Evolutionary conservation across 2,888 invertebrate genomes (phyloP), one percentile per base, ranked within the genome.

Genomic region (Polydrusus tereticollis): DNA sequence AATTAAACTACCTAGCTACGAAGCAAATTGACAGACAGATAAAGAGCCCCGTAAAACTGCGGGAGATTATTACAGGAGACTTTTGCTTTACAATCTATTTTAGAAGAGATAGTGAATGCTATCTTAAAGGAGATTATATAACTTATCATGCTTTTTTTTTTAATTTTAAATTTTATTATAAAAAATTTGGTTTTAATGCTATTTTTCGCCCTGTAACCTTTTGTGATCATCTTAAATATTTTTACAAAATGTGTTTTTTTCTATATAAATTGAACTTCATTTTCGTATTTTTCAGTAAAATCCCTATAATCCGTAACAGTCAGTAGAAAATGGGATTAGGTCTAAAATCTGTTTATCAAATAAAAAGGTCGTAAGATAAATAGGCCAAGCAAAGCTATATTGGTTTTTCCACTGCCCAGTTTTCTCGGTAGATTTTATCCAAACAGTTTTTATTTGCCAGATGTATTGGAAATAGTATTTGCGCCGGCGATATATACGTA

Each of bases 301-400:
- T 29, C 12, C 29, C 7, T 26, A 2, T 16, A 52, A 52, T 52
- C 29, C 29, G 52, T 52, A 29, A 52, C 52, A 52, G 52, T 52
- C 52, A 52, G 16, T 29, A 52, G 52, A 26, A 52, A 29, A 52
- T 52, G 20, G 52, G 52, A 26, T 29, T 52, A 52, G 29, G 26
- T 52, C 29, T 29, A 16, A 29, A 52, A 52, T 52, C 52, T 52
- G 26, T 52, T 64, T 64, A 64, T 64, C 64, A 64, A 64, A 50
- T 47, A 52, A 47, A 52, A 50, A 36, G 64, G 36, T 26, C 50
- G 43, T 52, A 64, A 64, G 43, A 50, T 38, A 64, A 64, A 64
- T 64, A 52, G 52, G 50, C 18, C 52, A 26, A 36, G 18, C n/a
- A 33, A 64, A 29, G 52, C 20, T 50, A 52, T 36, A 64, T 64